phyloP scores from a whole-genome alignment of 2,888 invertebrate species.

The Plagiodera versicolora region DNA sequence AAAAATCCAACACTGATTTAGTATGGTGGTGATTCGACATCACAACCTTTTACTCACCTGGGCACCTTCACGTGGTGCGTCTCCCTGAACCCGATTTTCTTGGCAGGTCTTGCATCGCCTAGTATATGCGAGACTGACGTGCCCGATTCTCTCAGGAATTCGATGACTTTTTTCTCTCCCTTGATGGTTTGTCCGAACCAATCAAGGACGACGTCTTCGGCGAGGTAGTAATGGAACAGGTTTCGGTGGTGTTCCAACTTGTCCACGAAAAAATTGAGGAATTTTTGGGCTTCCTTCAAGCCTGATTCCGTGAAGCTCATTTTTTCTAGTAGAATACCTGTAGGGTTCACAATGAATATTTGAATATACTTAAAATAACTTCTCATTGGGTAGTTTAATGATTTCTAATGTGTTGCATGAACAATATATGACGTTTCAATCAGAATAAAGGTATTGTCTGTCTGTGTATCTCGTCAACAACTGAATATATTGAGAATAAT shows the following conservation, averaged over 20 bases:
- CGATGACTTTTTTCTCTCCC: slow-evolving; percentile 61
- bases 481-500: too few relatives aligned
- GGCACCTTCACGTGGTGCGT: slow-evolving; percentile 45
- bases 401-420: too few relatives aligned
- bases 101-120: slow-evolving; percentile 40
- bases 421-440: too few relatives aligned
- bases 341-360: too few relatives aligned
- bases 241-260: slow-evolving; percentile 49
- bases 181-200: slow-evolving; percentile 68
- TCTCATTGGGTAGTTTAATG: too few relatives aligned
- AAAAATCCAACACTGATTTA: too few relatives aligned
- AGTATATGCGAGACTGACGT: slow-evolving; percentile 45
- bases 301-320: slow-evolving; percentile 38
- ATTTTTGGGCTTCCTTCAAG: slow-evolving; percentile 42
- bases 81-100: slow-evolving; percentile 49
- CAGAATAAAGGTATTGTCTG: too few relatives aligned
- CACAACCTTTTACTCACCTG: slow-evolving; percentile 40
- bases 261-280: slow-evolving; percentile 50
- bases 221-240: slow-evolving; percentile 45
- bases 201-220: slow-evolving; percentile 57
- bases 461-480: too few relatives aligned
- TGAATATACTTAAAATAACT: too few relatives aligned
- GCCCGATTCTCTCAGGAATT: slow-evolving; percentile 61
- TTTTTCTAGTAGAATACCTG: too few relatives aligned
- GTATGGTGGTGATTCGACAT: too few relatives aligned